phyloP scores from a whole-genome alignment of 2,888 invertebrate species.

The Synergus umbraculus region DNA sequence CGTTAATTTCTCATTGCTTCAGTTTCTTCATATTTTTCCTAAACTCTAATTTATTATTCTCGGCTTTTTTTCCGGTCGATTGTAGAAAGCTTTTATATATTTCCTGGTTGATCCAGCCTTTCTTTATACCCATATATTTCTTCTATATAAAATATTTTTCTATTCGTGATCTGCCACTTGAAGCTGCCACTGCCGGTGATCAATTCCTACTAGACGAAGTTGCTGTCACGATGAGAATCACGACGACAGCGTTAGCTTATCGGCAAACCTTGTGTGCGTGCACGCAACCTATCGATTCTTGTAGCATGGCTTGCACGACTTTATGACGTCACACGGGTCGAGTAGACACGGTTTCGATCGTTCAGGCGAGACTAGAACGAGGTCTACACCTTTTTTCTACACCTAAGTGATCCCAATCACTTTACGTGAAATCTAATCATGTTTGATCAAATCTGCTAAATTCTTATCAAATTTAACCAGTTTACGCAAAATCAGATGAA shows the following conservation, averaged over 20 bases:
- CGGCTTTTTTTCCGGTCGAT: neutral
- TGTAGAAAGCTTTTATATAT: neutral
- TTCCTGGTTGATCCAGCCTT: neutral
- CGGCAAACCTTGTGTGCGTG: conserved; percentile 62
- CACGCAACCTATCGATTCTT: conserved; percentile 75
- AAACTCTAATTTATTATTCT: neutral
- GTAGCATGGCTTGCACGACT: conserved; percentile 47
- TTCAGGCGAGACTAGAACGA: conserved; percentile 18
- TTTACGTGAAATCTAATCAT: neutral
- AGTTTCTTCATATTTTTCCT: no score
- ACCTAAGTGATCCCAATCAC: neutral
- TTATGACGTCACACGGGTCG: conserved; percentile 55
- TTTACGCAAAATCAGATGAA: neutral
- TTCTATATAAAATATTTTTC: neutral
- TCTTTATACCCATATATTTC: neutral
- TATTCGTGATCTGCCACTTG: neutral
- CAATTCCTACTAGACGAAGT: conserved; percentile 7
- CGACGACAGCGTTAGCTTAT: conserved; percentile 31
- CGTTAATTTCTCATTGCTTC: no score
- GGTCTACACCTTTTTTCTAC: neutral
- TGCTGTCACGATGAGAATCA: conserved; percentile 20
- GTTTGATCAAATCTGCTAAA: neutral
- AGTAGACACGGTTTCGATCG: conserved; percentile 57
- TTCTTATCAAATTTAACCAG: neutral
- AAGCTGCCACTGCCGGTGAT: neutral